These are phyloP conservation scores for Drosophila ercepeae DNA, from an alignment of 1,140 invertebrate species.

Conservation along the genomic window DNA sequence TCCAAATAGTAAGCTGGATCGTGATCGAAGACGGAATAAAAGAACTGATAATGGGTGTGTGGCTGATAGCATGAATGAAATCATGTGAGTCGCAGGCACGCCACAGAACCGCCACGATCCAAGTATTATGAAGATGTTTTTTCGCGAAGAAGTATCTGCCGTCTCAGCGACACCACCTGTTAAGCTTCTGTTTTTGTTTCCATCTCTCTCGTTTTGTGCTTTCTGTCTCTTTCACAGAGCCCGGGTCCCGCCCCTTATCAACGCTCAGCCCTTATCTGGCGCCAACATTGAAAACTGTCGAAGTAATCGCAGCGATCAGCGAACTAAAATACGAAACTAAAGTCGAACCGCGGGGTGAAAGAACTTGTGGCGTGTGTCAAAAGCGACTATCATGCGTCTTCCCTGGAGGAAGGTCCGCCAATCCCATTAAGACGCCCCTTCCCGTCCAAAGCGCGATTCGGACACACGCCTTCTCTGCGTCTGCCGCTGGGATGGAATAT, in stretches of 20 bases:
- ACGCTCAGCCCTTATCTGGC: constrained; percentile 12
- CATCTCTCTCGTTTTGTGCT: not conserved
- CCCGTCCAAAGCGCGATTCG: constrained; percentile 49
- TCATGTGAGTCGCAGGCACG: constrained; percentile 1
- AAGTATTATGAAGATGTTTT: not conserved
- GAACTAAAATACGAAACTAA: constrained; percentile 11
- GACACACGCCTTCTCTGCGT: constrained; percentile 53
- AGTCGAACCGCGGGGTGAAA: constrained; percentile 16
- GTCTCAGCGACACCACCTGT: constrained; percentile 12
- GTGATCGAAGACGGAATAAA: not conserved
- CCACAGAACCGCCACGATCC: not conserved
- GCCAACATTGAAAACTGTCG: constrained; percentile 16
- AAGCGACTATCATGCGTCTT: constrained; percentile 22
- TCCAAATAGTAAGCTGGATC: constrained; percentile 4
- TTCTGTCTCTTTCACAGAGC: not conserved
- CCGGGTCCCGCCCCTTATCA: constrained; percentile 5
- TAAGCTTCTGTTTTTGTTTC: constrained; percentile 10
- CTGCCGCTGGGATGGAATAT: constrained; percentile 40
- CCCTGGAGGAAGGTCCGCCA: constrained; percentile 2
- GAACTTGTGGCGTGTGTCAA: constrained; percentile 21
- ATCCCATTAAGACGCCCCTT: constrained; percentile 7
- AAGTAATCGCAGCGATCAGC: constrained; percentile 1
- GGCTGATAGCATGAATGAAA: constrained; percentile 21
- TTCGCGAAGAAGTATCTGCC: not conserved
- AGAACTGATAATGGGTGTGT: not conserved